Evolutionary conservation across 2,888 invertebrate genomes (phyloP), one percentile per base, ranked within the genome.

Genomic region (Gari tellinella): DNA sequence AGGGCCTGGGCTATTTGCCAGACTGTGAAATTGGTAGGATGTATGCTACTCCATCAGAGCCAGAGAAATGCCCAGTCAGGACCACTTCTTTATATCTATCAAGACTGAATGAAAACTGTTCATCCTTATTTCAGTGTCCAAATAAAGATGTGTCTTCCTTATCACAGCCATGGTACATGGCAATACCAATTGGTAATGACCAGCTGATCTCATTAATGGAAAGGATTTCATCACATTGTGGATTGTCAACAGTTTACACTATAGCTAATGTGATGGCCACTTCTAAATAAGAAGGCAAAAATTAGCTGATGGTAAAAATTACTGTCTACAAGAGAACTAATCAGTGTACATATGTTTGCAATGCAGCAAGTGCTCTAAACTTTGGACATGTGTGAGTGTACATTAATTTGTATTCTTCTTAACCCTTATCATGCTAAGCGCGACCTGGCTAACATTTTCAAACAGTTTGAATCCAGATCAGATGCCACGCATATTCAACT

Each of bases 51-150:
- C 67, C 61, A n/a, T 26, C 37, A 17, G 37, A 46, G 2, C 65
- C 68, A 14, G 58, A 63, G 5, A 38, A 49, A 37, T 76, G 76
- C 46, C 76, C 76, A 37, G 76, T 76, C n/a, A 48, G 68, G 14
- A 55, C 72, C 21, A 57, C 56, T 15, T 48, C 65, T 8, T 45
- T 76, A 1, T 76, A 72, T 48, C 61, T 76, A 7, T 60, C 60
- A 17, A 72, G 72, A 38, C 57, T 76, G 7, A 48, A 52, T 49
- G 41, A 45, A 12, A 52, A 52, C 21, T 61, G 61, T 74, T 61
- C 68, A 17, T 55, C 61, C 1, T 66, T 76, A 2, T 76, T 76
- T 51, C 76, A 72, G 58, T 57, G 45, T 48, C 72, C 72, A 1
- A 61, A 46, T 21, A 48, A 25, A 17, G 14, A 45, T 15, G 4